Evolutionary conservation across 1,140 invertebrate species (phyloP).

Genomic region (Rhyzopertha dominica): DNA sequence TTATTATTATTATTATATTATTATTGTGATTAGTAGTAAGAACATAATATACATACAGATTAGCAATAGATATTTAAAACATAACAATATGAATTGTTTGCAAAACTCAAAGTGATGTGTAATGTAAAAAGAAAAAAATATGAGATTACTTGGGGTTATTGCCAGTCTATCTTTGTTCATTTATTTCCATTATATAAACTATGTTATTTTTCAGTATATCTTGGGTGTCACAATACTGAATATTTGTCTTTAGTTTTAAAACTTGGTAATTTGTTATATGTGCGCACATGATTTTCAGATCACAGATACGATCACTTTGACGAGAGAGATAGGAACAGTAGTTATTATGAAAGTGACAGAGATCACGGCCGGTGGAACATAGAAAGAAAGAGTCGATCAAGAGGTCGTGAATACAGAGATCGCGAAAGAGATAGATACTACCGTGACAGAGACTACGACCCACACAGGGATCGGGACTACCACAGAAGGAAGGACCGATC

Average conservation of each 20-base stretch:
- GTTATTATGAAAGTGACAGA: constrained; percentile 20
- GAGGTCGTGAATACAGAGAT: constrained; percentile 18
- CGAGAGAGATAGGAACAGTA: constrained; percentile 8
- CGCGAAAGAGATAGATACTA: constrained; percentile 20
- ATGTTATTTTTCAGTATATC: not conserved
- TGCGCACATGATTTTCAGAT: not conserved
- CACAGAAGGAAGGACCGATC: constrained; percentile 11
- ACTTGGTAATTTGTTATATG: not conserved
- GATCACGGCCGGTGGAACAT: constrained; percentile 16
- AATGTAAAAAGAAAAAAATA: no score
- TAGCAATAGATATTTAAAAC: no score
- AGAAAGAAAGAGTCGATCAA: constrained; percentile 18
- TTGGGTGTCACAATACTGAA: constrained; percentile 2
- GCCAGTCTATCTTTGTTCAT: constrained; percentile 2
- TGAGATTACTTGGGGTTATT: no score
- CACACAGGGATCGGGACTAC: constrained; percentile 17
- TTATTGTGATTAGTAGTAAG: no score
- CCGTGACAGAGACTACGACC: constrained; percentile 20
- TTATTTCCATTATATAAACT: not conserved
- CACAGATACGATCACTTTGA: constrained; percentile 19
- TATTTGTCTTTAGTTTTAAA: constrained; percentile 1
- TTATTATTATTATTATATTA: no score
- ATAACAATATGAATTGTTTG: no score
- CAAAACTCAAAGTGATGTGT: no score
- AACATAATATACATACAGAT: no score